A percentile compares a stretch with the other conserved stretches of the same genome.
Conservation (phyloP, 1,140 invertebrate species). For the Pectinophora gossypiella region DNA sequence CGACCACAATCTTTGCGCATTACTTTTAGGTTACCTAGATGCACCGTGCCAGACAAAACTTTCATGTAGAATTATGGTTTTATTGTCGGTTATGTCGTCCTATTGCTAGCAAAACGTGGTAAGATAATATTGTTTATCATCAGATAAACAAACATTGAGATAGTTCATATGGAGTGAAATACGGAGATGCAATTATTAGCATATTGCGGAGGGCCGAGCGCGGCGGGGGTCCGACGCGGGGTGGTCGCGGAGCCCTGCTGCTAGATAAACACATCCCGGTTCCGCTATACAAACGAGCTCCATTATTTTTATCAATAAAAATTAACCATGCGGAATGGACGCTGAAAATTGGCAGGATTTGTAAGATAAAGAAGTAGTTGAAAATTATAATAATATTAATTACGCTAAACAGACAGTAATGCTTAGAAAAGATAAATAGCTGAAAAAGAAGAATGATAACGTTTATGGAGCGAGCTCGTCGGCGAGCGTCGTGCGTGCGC, state of each 20-base stretch:
- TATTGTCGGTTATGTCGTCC: not conserved
- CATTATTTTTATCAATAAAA: not conserved
- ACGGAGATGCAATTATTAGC: slow-evolving; percentile 23
- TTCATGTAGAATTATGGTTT: no score
- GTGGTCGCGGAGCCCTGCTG: slow-evolving; percentile 19
- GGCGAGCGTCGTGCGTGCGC: no score
- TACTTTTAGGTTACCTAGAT: slow-evolving; percentile 14
- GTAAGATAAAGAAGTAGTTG: no score
- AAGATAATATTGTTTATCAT: not conserved
- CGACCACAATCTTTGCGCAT: not conserved
- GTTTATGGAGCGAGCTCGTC: no score
- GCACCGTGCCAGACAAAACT: not conserved
- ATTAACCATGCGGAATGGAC: no score
- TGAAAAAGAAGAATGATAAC: no score
- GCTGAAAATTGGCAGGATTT: no score
- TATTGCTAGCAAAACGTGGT: not conserved
- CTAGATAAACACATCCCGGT: slow-evolving; percentile 24
- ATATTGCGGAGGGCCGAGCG: slow-evolving; percentile 20
- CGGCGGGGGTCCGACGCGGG: slow-evolving; percentile 12
- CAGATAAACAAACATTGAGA: no score
- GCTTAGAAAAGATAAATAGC: no score
- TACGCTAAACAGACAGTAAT: no score
- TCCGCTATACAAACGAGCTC: not conserved
- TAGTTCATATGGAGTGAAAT: not conserved
- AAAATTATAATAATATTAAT: no score